Evolutionary conservation across 2,113 vertebrate species (phyloP).

Genomic region (Monopterus albus): DNA sequence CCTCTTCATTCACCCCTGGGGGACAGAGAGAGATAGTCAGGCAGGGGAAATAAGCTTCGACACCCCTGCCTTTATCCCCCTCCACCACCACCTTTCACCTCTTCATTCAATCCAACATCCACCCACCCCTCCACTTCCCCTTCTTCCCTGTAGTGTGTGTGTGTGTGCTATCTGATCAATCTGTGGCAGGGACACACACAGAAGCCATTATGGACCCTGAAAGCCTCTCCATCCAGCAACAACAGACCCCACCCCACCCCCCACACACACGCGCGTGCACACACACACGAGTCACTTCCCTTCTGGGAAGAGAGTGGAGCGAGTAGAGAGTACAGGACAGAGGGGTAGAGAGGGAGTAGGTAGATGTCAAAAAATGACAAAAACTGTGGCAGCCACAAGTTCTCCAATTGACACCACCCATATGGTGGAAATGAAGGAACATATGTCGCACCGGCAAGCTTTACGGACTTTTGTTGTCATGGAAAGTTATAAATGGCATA

Average conservation of each 20-base stretch:
- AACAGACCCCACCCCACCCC: constrained; percentile 72
- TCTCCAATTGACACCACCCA: too few species aligned
- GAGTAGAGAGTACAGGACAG: neutral
- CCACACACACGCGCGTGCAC: too few species aligned
- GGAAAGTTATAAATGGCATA: too few species aligned
- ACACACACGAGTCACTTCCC: too few species aligned
- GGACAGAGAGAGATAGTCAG: constrained; percentile 54
- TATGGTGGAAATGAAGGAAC: too few species aligned
- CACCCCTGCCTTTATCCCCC: constrained; percentile 31
- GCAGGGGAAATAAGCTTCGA: constrained; percentile 57
- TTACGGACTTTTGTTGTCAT: too few species aligned
- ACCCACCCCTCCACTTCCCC: constrained; percentile 34
- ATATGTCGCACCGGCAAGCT: too few species aligned
- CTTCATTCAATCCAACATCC: constrained; percentile 29
- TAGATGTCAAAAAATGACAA: constrained; percentile 30
- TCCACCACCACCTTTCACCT: constrained; percentile 26
- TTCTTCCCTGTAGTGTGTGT: constrained; percentile 25
- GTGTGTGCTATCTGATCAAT: constrained; percentile 64
- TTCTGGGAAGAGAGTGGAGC: neutral
- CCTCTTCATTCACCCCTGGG: constrained; percentile 47
- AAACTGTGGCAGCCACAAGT: too few species aligned
- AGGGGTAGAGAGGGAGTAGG: neutral
- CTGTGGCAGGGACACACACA: constrained; percentile 46
- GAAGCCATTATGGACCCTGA: constrained; percentile 72
- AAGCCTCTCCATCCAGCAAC: constrained; percentile 72